Base-by-base conservation (phyloP, 1,140 invertebrate species). In the Pygmarrhopalites habei region DNA sequence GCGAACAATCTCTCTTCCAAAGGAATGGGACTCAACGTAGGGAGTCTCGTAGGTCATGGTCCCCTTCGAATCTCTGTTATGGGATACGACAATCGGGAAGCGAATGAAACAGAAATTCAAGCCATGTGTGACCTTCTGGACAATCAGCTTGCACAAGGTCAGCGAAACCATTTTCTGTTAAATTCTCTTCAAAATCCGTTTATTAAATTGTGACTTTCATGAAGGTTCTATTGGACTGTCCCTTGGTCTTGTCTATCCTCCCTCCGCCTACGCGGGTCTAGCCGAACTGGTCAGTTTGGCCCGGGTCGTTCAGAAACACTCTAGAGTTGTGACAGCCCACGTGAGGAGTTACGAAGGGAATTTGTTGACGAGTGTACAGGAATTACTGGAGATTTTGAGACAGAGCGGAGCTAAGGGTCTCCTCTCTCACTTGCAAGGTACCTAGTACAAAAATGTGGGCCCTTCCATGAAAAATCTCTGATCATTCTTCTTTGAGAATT, bases 271-370 rank as follows among this genome's bases (percentile, higher is more conserved):
- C 32, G 68, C 68, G 2, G 43, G 28, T 0, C 12, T 30, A 23
- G 21, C 41, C 15, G 68, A 69, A 51, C 39, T 69, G 4, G 44
- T 66, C 25, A 53, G 25, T 1, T 46, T 69, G 17, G 68, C 57
- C 10, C 49, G 28, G 30, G 49, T 63, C 17, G 55, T 69, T 26
- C 53, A 60, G 14, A 44, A 58, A 58, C 32, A 66, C 58, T 55
- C 46, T 1, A 43, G 53, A 47, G 2, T 69, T 1, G n/a, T 69
- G 3, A 39, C 64, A 23, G 68, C 64, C 41, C 64, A 69, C 21
- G 56, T 69, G 17, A 56, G 67, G 35, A 65, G 60, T n/a, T 69
- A 69, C 35, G 64, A 66, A 61, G 64, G 68, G 14, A 55, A 56
- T n/a, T 49, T 69, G n/a, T 39, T 66, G 2, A 25, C 26, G 21